Evolutionary conservation across 2,797 vertebrate species (phyloP).

Genomic region (Spheniscus humboldti): DNA sequence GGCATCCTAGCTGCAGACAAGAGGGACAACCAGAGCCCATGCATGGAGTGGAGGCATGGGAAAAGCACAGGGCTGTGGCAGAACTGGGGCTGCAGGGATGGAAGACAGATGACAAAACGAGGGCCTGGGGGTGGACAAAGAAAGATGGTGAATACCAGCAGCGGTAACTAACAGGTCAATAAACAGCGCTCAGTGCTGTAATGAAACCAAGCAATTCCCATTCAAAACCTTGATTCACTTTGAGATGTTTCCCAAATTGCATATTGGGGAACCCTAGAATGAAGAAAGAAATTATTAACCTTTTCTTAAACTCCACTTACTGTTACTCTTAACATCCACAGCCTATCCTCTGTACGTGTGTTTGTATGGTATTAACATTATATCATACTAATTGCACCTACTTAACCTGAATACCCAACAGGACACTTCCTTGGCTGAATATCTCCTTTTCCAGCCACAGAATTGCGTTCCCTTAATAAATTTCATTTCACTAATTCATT

Average conservation of each 20-base stretch:
- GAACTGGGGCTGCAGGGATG: neutral
- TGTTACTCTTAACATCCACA: neutral
- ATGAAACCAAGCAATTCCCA: neutral
- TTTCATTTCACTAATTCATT: neutral
- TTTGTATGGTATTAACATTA: neutral
- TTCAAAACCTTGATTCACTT: neutral
- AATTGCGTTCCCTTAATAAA: neutral
- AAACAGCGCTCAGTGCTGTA: neutral
- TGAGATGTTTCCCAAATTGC: neutral
- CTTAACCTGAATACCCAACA: neutral
- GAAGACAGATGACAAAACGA: neutral
- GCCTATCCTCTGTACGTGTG: neutral
- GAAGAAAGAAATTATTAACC: neutral
- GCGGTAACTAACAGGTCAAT: neutral
- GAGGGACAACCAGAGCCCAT: accelerated
- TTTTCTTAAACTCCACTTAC: neutral
- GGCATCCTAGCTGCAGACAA: neutral
- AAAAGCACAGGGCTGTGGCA: neutral
- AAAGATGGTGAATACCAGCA: neutral
- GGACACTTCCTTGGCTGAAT: neutral
- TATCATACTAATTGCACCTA: neutral
- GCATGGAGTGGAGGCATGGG: accelerated
- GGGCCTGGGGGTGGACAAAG: neutral
- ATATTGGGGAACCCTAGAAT: neutral
- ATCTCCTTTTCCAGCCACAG: neutral